These are phyloP conservation scores for Raja brachyura DNA, from an alignment of 2,113 vertebrate species.

Conservation along the genomic window DNA sequence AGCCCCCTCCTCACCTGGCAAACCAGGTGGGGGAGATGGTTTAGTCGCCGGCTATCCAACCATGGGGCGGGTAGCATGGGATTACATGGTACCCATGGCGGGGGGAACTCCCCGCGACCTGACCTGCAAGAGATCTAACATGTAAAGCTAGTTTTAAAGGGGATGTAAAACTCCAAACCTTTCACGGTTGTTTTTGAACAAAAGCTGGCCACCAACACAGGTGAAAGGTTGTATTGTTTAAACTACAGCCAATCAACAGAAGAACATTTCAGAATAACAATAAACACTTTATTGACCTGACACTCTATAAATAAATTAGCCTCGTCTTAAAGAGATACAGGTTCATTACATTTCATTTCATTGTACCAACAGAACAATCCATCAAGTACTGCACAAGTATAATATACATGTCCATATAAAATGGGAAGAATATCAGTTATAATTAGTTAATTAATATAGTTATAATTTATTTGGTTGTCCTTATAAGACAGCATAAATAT, in stretches of 20 bases:
- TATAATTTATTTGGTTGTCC: too few species aligned
- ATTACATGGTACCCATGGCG: too few species aligned
- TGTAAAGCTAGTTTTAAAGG: not conserved
- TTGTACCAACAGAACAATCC: not conserved
- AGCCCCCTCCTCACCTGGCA: too few species aligned
- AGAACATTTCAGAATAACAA: not conserved
- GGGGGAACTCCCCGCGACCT: too few species aligned
- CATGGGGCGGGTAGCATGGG: too few species aligned
- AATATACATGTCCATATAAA: not conserved
- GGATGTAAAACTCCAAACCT: not conserved
- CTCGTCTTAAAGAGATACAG: not conserved
- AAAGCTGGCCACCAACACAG: not conserved
- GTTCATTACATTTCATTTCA: not conserved
- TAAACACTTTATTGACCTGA: not conserved
- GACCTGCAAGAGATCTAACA: not conserved
- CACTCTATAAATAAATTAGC: not conserved
- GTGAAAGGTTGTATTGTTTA: not conserved
- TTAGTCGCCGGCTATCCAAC: too few species aligned
- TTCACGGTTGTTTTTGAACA: not conserved
- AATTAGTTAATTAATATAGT: too few species aligned
- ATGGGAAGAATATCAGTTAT: not conserved
- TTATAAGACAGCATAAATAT: not conserved
- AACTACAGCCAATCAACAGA: not conserved
- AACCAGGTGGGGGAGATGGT: too few species aligned
- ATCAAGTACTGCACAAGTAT: not conserved